These are phyloP conservation scores for Marisa cornuarietis DNA, from an alignment of 1,140 invertebrate genomes.

Conservation along the genomic window DNA sequence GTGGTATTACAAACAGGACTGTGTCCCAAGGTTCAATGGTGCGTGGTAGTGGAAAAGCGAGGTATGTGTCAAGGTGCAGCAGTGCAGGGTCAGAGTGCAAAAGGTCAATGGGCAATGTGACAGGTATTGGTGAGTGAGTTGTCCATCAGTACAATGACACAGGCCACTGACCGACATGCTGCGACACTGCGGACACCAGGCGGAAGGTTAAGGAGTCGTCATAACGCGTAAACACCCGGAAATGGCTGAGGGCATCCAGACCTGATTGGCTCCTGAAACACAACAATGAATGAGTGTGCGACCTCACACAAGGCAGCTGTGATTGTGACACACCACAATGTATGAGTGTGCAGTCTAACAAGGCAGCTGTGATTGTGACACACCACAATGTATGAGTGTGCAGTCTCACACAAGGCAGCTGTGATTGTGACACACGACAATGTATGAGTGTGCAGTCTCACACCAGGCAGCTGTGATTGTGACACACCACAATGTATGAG, in stretches of 20 bases:
- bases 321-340: too few relatives aligned
- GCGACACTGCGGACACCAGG: slow-evolving; percentile 44
- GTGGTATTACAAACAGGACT: background rate
- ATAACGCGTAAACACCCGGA: slow-evolving; percentile 54
- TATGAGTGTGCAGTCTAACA: too few relatives aligned
- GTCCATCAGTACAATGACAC: background rate
- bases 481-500: slow-evolving; percentile 1
- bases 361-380: slow-evolving; percentile 29
- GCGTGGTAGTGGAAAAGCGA: background rate
- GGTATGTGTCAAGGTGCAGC: background rate
- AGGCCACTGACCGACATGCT: slow-evolving; percentile 39
- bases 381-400: background rate
- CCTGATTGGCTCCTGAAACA: slow-evolving; percentile 40
- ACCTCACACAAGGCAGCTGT: too few relatives aligned
- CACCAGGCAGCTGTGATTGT: slow-evolving; percentile 22
- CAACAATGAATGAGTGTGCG: background rate
- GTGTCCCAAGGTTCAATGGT: background rate
- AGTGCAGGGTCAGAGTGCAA: background rate
- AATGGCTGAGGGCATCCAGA: slow-evolving; percentile 46
- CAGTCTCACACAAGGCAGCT: too few relatives aligned
- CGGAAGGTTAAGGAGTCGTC: slow-evolving; percentile 42
- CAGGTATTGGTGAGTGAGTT: background rate
- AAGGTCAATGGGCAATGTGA: background rate
- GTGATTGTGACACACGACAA: slow-evolving; percentile 31
- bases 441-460: too few relatives aligned